Evolutionary conservation across 2,113 vertebrate genomes (phyloP).

Genomic region (Phyllostomus discolor): DNA sequence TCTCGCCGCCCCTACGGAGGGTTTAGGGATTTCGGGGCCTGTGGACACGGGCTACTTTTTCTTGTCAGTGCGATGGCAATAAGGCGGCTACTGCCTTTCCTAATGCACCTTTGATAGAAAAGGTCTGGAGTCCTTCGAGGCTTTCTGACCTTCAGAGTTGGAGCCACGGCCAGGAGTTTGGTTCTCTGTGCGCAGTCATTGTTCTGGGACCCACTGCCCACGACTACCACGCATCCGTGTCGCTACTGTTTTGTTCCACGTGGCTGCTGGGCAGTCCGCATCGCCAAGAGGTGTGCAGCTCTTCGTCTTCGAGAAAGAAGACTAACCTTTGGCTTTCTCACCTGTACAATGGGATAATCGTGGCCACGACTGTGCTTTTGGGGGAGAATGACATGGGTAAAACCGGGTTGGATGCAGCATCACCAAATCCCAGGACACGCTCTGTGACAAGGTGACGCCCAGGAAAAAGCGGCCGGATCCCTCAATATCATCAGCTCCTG

Average conservation of each 20-base stretch:
- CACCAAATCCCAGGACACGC: background rate
- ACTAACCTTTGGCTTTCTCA: background rate
- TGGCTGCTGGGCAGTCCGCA: background rate
- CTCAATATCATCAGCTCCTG: background rate
- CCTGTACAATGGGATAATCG: background rate
- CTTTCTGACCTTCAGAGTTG: background rate
- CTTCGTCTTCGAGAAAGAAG: background rate
- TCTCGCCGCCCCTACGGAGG: fast-evolving
- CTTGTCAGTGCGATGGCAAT: background rate
- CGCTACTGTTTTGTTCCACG: background rate
- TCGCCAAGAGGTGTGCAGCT: background rate
- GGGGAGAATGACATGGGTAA: background rate
- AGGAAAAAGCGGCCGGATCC: background rate
- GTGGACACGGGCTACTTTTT: fast-evolving
- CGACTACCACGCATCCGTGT: background rate
- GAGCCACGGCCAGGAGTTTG: background rate
- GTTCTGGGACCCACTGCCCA: background rate
- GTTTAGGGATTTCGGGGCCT: background rate
- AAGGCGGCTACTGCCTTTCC: background rate
- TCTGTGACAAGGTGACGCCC: background rate
- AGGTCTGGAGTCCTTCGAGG: too few relatives aligned
- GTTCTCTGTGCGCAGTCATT: background rate
- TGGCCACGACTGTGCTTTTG: background rate
- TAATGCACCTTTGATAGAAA: background rate
- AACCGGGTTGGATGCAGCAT: background rate